Percentiles rank a stretch among this genome's conserved stretches.
Evolutionary conservation across 2,113 vertebrate genomes (phyloP).

Genomic region (Turnix velox): DNA sequence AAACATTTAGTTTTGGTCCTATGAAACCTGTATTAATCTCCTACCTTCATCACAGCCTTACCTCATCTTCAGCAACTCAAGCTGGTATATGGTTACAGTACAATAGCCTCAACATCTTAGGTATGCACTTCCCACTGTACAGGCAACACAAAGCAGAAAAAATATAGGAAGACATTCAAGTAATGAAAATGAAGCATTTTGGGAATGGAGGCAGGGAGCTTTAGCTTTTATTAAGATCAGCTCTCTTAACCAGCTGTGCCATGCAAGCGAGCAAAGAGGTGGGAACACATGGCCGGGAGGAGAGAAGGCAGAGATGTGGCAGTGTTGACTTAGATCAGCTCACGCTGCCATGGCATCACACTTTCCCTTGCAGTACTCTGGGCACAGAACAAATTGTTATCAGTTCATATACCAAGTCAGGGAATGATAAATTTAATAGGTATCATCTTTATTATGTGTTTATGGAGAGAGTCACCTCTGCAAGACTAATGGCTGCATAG

Average conservation of each 20-base stretch:
- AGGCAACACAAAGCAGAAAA: neutral
- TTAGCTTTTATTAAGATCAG: neutral
- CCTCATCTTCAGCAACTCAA: neutral
- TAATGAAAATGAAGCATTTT: neutral
- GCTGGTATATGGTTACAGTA: neutral
- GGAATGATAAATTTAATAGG: neutral
- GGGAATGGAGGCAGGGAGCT: neutral
- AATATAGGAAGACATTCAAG: neutral
- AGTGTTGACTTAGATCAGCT: neutral
- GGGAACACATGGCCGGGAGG: conserved; percentile 50
- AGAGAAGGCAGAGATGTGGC: neutral
- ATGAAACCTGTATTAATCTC: neutral
- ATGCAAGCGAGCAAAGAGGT: conserved; percentile 1
- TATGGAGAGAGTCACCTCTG: fast-evolving
- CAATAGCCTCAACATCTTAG: neutral
- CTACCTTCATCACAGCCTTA: neutral
- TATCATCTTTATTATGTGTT: fast-evolving
- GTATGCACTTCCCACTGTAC: fast-evolving
- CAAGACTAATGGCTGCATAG: fast-evolving
- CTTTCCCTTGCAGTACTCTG: neutral
- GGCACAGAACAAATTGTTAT: neutral
- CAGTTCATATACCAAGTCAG: neutral
- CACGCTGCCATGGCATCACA: neutral
- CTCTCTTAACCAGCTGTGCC: conserved; percentile 42
- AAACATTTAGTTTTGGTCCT: neutral